These are phyloP conservation scores for Trichogramma pretiosum DNA, from an alignment of 1,140 invertebrate genomes.

Conservation along the genomic window DNA sequence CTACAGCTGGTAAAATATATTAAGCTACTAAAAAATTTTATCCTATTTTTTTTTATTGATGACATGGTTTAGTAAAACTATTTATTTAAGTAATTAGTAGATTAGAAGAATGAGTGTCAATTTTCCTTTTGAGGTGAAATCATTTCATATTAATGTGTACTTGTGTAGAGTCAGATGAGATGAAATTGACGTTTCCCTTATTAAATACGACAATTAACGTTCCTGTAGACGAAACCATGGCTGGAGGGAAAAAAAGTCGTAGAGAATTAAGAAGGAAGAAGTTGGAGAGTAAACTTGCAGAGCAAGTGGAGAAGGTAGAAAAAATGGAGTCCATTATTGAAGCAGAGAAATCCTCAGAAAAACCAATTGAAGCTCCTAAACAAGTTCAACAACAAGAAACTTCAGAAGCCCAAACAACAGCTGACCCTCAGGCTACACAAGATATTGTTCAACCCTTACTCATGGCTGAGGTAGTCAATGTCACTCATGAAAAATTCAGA, in stretches of 20 bases:
- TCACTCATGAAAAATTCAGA: slow-evolving; percentile 80
- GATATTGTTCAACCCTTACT: slow-evolving; percentile 52
- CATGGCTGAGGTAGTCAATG: slow-evolving; percentile 93
- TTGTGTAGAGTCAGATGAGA: slow-evolving; percentile 31
- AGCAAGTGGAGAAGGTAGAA: slow-evolving; percentile 21
- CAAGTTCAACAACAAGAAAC: neutral
- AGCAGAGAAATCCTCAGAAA: slow-evolving; percentile 18
- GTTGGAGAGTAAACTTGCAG: slow-evolving; percentile 16
- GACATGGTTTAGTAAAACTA: no score
- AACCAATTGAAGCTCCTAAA: slow-evolving; percentile 9
- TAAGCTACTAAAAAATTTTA: slow-evolving; percentile 28
- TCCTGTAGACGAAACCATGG: slow-evolving; percentile 37
- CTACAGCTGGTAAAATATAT: slow-evolving; percentile 37
- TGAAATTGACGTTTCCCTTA: slow-evolving; percentile 52
- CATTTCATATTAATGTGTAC: slow-evolving; percentile 14
- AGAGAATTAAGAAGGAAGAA: slow-evolving; percentile 30
- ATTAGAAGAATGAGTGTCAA: no score
- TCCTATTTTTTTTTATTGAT: neutral
- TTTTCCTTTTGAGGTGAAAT: no score
- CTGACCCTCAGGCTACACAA: slow-evolving; percentile 39
- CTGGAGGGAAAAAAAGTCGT: slow-evolving; percentile 28
- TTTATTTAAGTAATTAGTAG: no score
- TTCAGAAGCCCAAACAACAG: slow-evolving; percentile 46
- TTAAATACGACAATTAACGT: slow-evolving; percentile 61
- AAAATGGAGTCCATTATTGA: neutral